Conservation (phyloP, 2,888 invertebrate species). For the Limnephilus lunatus region DNA sequence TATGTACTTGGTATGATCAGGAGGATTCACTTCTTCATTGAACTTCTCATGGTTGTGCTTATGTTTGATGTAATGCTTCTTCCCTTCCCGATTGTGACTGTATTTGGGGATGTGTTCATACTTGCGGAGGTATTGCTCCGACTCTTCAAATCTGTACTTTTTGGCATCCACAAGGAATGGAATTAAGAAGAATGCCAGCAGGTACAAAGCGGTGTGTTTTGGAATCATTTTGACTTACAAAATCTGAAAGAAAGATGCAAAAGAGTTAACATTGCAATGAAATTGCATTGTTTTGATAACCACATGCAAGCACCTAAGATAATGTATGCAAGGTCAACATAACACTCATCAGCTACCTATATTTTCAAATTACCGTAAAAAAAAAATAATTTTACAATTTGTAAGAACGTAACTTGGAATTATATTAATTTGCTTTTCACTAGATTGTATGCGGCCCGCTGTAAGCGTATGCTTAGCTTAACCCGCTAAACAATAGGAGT, state of each 20-base stretch:
- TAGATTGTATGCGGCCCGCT: no score
- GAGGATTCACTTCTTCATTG: constrained; percentile 32
- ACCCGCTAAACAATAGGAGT: no score
- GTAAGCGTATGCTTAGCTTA: no score
- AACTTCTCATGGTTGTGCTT: not conserved
- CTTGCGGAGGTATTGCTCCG: constrained; percentile 20
- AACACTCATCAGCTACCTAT: no score
- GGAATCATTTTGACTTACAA: constrained; percentile 1
- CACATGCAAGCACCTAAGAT: no score
- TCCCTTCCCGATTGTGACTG: not conserved
- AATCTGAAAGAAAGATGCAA: not conserved
- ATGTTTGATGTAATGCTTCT: constrained; percentile 12
- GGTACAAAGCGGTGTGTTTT: not conserved
- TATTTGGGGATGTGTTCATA: constrained; percentile 20
- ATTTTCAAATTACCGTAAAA: no score
- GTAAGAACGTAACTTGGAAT: no score
- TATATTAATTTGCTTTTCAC: no score
- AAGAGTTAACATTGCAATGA: not conserved
- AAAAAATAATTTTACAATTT: no score
- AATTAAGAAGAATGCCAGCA: not conserved
- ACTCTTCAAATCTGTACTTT: constrained; percentile 20
- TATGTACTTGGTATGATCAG: constrained; percentile 57
- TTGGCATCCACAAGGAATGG: constrained; percentile 22
- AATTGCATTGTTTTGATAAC: not conserved
- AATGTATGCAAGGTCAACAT: no score